Evolutionary conservation across 2,888 invertebrate species (phyloP).

Genomic region (Xylota sylvarum): DNA sequence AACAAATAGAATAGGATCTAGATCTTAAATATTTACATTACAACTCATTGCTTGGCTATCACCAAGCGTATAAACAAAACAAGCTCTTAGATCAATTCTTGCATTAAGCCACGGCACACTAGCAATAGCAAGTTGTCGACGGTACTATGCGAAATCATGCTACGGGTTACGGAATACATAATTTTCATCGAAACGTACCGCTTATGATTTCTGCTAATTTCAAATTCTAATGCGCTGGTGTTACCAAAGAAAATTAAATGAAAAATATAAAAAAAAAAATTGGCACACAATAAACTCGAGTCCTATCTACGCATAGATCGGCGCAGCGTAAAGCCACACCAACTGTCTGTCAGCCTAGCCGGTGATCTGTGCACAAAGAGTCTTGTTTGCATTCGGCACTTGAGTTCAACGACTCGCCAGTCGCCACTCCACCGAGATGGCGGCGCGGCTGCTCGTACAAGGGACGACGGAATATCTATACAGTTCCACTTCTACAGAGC

Average conservation of each 20-base stretch:
- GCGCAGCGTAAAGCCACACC: conserved; percentile 22
- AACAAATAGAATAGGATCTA: too few species aligned
- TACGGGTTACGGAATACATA: background rate
- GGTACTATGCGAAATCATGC: conserved; percentile 19
- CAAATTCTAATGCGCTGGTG: conserved; percentile 56
- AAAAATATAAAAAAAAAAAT: conserved; percentile 20
- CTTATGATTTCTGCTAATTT: conserved; percentile 62
- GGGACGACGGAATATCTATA: conserved; percentile 26
- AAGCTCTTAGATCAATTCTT: background rate
- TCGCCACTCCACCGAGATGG: conserved; percentile 21
- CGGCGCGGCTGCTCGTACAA: conserved; percentile 7
- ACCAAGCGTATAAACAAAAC: conserved; percentile 6
- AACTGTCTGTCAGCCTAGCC: conserved; percentile 26
- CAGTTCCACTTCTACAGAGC: conserved; percentile 20
- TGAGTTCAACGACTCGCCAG: conserved; percentile 60
- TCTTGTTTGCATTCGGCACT: conserved; percentile 56
- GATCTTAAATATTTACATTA: conserved; percentile 8
- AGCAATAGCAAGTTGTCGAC: background rate
- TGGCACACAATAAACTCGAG: conserved; percentile 30
- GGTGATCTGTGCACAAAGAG: conserved; percentile 11
- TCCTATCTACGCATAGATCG: conserved; percentile 14
- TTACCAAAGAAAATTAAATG: conserved; percentile 6
- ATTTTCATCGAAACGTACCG: conserved; percentile 20
- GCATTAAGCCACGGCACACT: background rate
- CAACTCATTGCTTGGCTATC: background rate